Base-by-base conservation (phyloP, 1,140 invertebrate genomes). In the Drosophila tropicalis region DNA sequence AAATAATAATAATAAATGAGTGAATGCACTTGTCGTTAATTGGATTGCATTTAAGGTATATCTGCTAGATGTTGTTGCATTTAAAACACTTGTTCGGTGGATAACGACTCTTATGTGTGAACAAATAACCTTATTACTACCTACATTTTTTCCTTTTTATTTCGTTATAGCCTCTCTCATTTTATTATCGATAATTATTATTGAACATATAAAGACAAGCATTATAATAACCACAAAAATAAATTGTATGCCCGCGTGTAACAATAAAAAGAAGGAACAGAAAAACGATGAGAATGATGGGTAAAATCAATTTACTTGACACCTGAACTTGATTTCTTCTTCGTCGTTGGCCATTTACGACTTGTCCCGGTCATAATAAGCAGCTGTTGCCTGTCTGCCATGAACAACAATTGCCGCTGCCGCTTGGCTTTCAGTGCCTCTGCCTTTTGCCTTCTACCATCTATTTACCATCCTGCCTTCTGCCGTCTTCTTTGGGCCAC, bases 221-320 rank as follows among this genome's bases (percentile, higher is more conserved):
- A 51, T 51, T 22, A 12, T 19, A 51, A 51, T 51, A 51, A 51
- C 44, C 44, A 51, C 44, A 51, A 51, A 51, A 51, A 51, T 51
- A 19, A 19, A 51, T 51, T 22, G 44, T 51, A 22, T 22, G 44
- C 17, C 17, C 55, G 25, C 29, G 25, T 57, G 32, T 34, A 15
- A 51, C 10, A 22, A 22, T 9, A 57, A 56, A 56, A 7, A 15
- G 32, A 57, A 5, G 17, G 17, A 19, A 13, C 47, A 55, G 29
- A 12, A 36, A 36, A 51, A 22, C 17, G 44, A 22, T 51, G 9
- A 10, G 10, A 12, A 19, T 10, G 44, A 51, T 51, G 44, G 17
- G 19, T 51, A 51, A 58, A 58, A 58, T 58, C 32, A 58, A 58
- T 58, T 58, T 58, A 58, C 29, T 36, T 58, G 15, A 58, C 56